Conservation (phyloP, 1,140 invertebrate genomes). For the Andrena cerasifolii region DNA sequence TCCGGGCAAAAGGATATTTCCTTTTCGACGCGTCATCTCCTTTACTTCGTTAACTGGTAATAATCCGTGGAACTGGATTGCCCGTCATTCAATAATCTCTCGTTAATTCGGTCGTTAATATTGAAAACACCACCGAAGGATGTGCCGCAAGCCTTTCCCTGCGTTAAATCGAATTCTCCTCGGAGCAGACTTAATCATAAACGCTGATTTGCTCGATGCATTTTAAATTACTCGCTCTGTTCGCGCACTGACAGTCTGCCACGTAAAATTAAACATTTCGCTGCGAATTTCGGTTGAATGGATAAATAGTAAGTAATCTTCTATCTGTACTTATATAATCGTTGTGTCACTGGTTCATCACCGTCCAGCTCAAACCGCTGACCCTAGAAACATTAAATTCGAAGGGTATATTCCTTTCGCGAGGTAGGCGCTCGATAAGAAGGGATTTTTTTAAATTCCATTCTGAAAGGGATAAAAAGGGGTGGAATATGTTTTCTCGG, state of each 20-base stretch:
- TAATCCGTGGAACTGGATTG: conserved; percentile 26
- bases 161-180: conserved; percentile 12
- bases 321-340: no score
- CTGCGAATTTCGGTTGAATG: no score
- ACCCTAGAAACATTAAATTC: no score
- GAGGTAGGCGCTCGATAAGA: no score
- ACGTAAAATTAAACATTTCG: not conserved
- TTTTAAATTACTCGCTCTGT: not conserved
- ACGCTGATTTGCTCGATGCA: not conserved
- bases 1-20: conserved; percentile 1
- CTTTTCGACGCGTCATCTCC: conserved; percentile 18
- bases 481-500: no score
- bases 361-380: no score
- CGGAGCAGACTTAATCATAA: not conserved
- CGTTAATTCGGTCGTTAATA: conserved; percentile 11
- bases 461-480: no score
- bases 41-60: conserved; percentile 30
- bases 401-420: no score
- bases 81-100: conserved; percentile 14
- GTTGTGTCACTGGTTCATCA: no score
- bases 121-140: conserved; percentile 8
- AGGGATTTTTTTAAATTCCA: no score
- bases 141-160: not conserved
- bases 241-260: not conserved
- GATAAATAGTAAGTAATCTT: not conserved